phyloP scores from a whole-genome alignment of 2,888 invertebrate genomes.

The Doris montereyensis region DNA sequence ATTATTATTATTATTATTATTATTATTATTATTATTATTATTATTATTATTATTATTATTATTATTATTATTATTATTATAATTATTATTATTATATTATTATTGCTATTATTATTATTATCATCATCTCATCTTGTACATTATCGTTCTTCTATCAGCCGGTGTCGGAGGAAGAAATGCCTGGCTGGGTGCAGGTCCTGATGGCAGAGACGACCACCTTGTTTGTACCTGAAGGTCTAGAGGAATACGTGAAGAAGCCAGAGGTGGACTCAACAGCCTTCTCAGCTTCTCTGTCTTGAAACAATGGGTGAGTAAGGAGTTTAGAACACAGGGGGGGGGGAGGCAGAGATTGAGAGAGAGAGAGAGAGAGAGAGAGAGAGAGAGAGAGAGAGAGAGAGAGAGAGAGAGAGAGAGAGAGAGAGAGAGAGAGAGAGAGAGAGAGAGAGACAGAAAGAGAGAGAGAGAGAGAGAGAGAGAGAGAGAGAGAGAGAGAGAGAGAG shows the following conservation, averaged over 20 bases:
- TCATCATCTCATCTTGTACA: no score
- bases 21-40: background rate
- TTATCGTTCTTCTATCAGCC: slow-evolving; percentile 53
- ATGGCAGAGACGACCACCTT: slow-evolving; percentile 58
- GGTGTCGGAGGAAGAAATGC: slow-evolving; percentile 55
- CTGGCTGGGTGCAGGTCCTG: slow-evolving; percentile 59
- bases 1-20: background rate
- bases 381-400: no score
- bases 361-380: no score
- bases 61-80: background rate
- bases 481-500: no score
- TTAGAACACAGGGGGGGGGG: background rate
- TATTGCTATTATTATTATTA: background rate
- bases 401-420: no score
- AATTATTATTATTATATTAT: background rate
- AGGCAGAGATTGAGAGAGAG: no score
- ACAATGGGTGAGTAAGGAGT: slow-evolving; percentile 41
- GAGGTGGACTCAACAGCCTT: slow-evolving; percentile 42
- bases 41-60: background rate
- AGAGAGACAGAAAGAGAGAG: no score
- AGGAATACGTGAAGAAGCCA: slow-evolving; percentile 54
- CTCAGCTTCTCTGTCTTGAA: slow-evolving; percentile 42
- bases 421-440: no score
- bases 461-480: no score
- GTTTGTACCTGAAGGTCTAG: slow-evolving; percentile 57